Conservation (phyloP, 2,888 invertebrate species). For the Listrodromus nycthemerus region DNA sequence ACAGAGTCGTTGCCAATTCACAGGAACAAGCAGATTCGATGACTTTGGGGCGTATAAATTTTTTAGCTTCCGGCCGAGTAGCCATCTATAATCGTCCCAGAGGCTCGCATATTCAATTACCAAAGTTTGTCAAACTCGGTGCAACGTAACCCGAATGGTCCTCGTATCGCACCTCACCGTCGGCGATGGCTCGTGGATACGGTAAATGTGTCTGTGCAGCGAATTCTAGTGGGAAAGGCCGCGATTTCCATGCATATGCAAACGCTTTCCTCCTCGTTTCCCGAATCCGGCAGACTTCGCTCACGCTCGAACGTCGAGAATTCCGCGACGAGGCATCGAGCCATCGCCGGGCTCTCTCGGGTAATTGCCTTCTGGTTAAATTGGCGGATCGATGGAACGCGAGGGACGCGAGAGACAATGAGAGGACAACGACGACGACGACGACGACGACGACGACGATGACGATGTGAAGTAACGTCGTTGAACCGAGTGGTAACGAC, state of each 20-base stretch:
- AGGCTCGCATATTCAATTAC: constrained; percentile 29
- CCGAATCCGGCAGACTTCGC: constrained; percentile 26
- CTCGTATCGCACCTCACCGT: not conserved
- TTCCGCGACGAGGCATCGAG: constrained; percentile 13
- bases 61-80: not conserved
- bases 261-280: constrained; percentile 14
- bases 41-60: not conserved
- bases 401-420: not conserved
- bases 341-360: constrained; percentile 13
- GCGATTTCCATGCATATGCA: constrained; percentile 15
- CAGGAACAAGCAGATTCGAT: not conserved
- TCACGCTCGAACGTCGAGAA: constrained; percentile 28
- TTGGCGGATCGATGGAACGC: constrained; percentile 36
- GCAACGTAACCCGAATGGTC: not conserved
- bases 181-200: not conserved
- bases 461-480: constrained; percentile 21
- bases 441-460: not conserved
- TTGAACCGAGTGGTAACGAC: not conserved
- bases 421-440: constrained; percentile 8
- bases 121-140: constrained; percentile 35
- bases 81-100: not conserved
- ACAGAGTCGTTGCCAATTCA: too few relatives aligned
- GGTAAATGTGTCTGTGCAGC: constrained; percentile 24
- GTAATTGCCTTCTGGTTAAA: constrained; percentile 48
- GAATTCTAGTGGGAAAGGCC: not conserved